Percentiles rank a stretch among this genome's conserved stretches.
phyloP scores from a whole-genome alignment of 92 coral and sea anemone species.

The Porites lobata region DNA sequence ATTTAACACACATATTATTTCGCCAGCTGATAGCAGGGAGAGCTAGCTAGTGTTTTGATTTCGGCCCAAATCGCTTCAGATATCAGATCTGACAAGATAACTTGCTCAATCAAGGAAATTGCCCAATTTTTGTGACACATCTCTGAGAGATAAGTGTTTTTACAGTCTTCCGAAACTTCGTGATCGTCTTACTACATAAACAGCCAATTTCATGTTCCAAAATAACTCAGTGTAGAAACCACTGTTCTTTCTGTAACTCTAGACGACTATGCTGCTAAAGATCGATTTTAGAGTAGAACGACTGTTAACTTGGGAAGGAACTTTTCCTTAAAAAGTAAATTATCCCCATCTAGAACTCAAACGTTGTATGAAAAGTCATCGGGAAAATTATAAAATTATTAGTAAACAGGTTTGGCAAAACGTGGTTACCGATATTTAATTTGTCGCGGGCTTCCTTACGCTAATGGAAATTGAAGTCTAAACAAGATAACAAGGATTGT shows the following conservation, averaged over 20 bases:
- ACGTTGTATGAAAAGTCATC: background rate
- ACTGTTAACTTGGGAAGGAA: too few species aligned
- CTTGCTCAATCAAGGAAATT: constrained; percentile 28
- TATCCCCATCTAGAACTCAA: too few species aligned
- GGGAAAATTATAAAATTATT: background rate
- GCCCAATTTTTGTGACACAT: constrained; percentile 38
- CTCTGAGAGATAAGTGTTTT: constrained; percentile 40
- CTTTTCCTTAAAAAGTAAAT: too few species aligned
- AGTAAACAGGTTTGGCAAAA: background rate
- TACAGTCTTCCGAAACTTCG: constrained; percentile 17
- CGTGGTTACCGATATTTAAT: constrained; percentile 3
- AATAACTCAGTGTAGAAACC: background rate
- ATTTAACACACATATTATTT: constrained; percentile 25
- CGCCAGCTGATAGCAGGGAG: constrained; percentile 12
- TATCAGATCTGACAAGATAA: constrained; percentile 44
- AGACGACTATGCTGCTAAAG: too few species aligned
- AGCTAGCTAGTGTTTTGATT: constrained; percentile 50
- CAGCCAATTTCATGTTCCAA: background rate
- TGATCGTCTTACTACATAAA: constrained; percentile 40
- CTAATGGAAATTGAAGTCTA: constrained; percentile 47
- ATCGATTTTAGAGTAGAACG: background rate
- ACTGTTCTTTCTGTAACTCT: too few species aligned
- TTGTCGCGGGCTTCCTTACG: constrained; percentile 49
- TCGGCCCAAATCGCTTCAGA: constrained; percentile 31
- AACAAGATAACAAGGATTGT: constrained; percentile 40